These are phyloP conservation scores for Amphipoea oculea DNA, from an alignment of 2,888 invertebrate genomes.

Conservation along the genomic window DNA sequence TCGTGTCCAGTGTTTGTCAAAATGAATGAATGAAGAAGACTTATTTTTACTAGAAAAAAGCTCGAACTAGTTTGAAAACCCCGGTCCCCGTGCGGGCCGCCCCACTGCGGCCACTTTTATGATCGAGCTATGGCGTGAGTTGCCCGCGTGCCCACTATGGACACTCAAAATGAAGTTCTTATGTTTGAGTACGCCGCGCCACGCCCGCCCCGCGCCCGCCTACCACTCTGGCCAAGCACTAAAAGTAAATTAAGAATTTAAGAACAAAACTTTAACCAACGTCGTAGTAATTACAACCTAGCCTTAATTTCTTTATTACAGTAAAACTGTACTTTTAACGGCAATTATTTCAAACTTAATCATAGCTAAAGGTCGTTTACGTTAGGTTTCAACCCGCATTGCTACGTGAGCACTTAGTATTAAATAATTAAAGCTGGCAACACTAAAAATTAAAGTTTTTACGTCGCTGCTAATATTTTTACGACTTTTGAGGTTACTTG, in stretches of 20 bases:
- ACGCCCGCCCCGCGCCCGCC: too few relatives aligned
- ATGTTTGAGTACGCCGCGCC: too few relatives aligned
- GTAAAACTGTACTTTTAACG: background rate
- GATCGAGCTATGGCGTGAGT: too few relatives aligned
- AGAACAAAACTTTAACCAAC: background rate
- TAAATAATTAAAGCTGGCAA: background rate
- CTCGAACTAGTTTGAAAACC: too few relatives aligned
- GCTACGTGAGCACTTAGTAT: constrained; percentile 19
- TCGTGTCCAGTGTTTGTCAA: too few relatives aligned
- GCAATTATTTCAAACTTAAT: background rate
- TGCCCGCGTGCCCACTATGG: too few relatives aligned
- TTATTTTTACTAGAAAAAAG: too few relatives aligned
- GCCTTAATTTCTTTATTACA: constrained; percentile 6
- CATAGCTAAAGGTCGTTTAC: background rate
- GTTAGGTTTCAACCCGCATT: background rate
- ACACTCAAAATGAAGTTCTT: too few relatives aligned
- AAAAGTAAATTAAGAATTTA: background rate
- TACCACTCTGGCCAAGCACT: too few relatives aligned
- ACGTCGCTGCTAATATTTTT: constrained; percentile 3
- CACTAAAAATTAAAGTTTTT: constrained; percentile 3
- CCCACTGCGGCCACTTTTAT: too few relatives aligned
- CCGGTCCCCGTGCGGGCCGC: too few relatives aligned
- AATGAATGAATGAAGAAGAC: too few relatives aligned
- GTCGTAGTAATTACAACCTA: background rate
- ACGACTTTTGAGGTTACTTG: constrained; percentile 2